These are phyloP conservation scores for Syngnathus rostellatus DNA, from an alignment of 2,797 vertebrate species.

Conservation along the genomic window DNA sequence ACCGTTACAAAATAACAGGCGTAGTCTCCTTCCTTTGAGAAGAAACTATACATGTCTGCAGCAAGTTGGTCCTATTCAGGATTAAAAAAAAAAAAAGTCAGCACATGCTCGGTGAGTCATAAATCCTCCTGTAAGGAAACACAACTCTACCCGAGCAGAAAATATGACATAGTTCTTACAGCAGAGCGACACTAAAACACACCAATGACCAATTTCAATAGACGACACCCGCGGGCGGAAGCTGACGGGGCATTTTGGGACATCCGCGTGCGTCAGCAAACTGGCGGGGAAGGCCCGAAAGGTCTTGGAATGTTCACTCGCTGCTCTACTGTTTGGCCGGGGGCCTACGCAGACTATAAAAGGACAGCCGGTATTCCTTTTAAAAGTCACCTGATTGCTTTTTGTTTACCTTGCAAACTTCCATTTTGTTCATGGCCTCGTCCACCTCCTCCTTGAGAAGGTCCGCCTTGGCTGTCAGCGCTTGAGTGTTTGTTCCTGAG, in stretches of 20 bases:
- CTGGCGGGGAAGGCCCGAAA: slow-evolving; percentile 17
- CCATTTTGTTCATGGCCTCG: slow-evolving; percentile 96
- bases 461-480: slow-evolving; percentile 94
- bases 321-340: slow-evolving; percentile 2
- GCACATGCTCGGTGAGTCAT: slow-evolving; percentile 16
- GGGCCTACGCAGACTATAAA: background rate
- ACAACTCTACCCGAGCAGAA: slow-evolving; percentile 37
- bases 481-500: slow-evolving; percentile 95
- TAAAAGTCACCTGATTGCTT: background rate
- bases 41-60: slow-evolving; percentile 96
- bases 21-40: slow-evolving; percentile 93
- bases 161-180: slow-evolving; percentile 22
- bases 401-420: slow-evolving; percentile 86
- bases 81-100: background rate
- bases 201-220: slow-evolving; percentile 25
- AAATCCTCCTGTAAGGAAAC: slow-evolving; percentile 34
- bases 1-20: slow-evolving; percentile 87
- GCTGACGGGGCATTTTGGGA: slow-evolving; percentile 36
- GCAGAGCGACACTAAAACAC: slow-evolving; percentile 17
- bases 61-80: slow-evolving; percentile 86
- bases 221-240: slow-evolving; percentile 7
- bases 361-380: background rate
- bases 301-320: slow-evolving; percentile 21
- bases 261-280: slow-evolving; percentile 27
- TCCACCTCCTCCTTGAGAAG: slow-evolving; percentile 96